Percentiles rank a stretch among this genome's conserved stretches.
These are phyloP conservation scores for Oncorhynchus gorbuscha DNA, from an alignment of 2,113 vertebrate species.

Conservation along the genomic window DNA sequence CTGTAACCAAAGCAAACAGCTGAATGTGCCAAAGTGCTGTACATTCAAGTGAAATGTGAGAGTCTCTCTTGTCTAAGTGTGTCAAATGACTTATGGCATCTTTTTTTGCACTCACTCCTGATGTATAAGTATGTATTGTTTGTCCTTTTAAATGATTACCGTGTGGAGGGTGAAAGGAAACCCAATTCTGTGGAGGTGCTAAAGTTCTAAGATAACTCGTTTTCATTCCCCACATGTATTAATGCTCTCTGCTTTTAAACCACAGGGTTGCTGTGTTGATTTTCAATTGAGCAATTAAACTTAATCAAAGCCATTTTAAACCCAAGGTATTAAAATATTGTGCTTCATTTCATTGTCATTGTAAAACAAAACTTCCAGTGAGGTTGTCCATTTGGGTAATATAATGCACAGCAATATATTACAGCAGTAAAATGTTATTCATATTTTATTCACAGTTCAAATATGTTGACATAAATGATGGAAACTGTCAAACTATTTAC, in stretches of 20 bases:
- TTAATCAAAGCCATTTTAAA: conserved; percentile 56
- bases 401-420: no score
- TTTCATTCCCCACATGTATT: conserved; percentile 23
- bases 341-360: conserved; percentile 2
- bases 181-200: conserved; percentile 24
- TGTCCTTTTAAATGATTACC: conserved; percentile 40
- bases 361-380: background rate
- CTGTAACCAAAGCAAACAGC: conserved; percentile 42
- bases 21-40: conserved; percentile 53
- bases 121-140: conserved; percentile 11
- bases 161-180: conserved; percentile 3
- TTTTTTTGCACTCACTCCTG: conserved; percentile 29
- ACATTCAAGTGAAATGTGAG: background rate
- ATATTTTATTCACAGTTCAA: no score
- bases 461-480: background rate
- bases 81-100: background rate
- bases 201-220: conserved; percentile 24
- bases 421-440: no score
- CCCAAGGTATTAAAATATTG: conserved; percentile 10
- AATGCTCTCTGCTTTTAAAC: conserved; percentile 23
- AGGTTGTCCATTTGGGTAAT: background rate
- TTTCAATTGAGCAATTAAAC: conserved; percentile 33
- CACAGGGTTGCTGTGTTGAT: conserved; percentile 25
- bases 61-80: background rate
- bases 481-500: background rate